Conservation (phyloP, 2,113 vertebrate genomes). For the Prionailurus viverrinus region DNA sequence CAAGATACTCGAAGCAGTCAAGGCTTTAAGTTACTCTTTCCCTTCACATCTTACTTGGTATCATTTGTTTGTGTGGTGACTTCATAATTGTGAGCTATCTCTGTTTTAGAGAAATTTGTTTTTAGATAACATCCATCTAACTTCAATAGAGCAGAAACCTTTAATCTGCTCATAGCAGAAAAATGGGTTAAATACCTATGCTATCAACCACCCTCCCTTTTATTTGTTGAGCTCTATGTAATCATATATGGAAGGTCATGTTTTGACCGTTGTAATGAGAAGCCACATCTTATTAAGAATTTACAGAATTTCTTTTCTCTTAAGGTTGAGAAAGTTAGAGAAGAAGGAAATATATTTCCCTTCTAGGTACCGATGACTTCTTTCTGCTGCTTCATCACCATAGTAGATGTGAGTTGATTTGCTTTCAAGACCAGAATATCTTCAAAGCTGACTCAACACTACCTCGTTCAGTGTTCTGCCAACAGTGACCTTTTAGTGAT, state of each 20-base stretch:
- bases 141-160: background rate
- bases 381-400: background rate
- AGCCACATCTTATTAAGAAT: background rate
- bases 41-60: background rate
- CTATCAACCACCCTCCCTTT: background rate
- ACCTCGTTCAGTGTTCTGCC: constrained; percentile 2
- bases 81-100: background rate
- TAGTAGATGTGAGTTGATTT: constrained; percentile 5
- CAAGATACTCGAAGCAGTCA: background rate
- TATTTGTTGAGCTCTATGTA: background rate
- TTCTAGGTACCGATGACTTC: background rate
- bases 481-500: background rate
- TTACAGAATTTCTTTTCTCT: constrained; percentile 33
- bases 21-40: background rate
- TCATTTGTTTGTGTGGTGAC: background rate
- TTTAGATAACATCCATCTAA: background rate
- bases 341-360: background rate
- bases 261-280: constrained; percentile 23
- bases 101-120: constrained; percentile 20
- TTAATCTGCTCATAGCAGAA: background rate
- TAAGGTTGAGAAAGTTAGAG: background rate
- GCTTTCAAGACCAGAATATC: constrained; percentile 48
- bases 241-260: background rate
- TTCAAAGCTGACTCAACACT: constrained; percentile 11
- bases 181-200: background rate